Evolutionary conservation across 2,888 invertebrate species (phyloP), one percentile per base, ranked within the genome.

Genomic region (Tubulanus polymorphus): DNA sequence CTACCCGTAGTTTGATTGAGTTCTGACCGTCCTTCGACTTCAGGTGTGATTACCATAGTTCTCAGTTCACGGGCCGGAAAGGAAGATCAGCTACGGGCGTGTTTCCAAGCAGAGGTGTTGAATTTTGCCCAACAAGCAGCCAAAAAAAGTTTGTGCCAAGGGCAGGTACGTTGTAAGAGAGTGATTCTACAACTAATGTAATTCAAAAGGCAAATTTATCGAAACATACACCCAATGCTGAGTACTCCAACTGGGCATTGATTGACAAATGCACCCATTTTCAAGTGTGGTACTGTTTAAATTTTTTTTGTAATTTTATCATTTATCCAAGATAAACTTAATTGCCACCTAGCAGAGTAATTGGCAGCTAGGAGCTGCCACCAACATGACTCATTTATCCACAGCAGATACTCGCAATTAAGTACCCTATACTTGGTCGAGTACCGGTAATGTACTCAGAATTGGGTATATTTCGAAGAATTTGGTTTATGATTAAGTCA

Each of bases 21-120:
- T n/a, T n/a, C n/a, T n/a, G n/a, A n/a, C n/a, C n/a, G n/a, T n/a
- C n/a, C 25, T 51, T 48, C 20, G 20, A 54, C 62, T 65, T 20
- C 60, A 72, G 73, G 57, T 35, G 35, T 47, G 26, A 83, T 89
- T 67, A 81, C 83, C 69, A 80, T 89, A 23, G 72, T 83, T 32
- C 71, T 89, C 1, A 81, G 83, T 56, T 81, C 83, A 48, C 75
- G 81, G n/a, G 82, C 83, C 25, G 71, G 68, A 0, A 70, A 83
- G 1, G 75, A 77, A 50, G 85, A 86, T 63, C 79, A 87, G n/a
- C 70, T 90, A 10, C 82, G 84, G 69, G 85, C 86, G 3, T 89
- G 87, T 72, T 87, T 87, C 64, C 85, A 89, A 68, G 87, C 87
- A 3, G 83, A 85, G 27, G 72, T 88, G 53, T 79, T 85, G 23